These are phyloP conservation scores for Ictalurus furcatus DNA, from an alignment of 2,113 vertebrate genomes.

Conservation along the genomic window DNA sequence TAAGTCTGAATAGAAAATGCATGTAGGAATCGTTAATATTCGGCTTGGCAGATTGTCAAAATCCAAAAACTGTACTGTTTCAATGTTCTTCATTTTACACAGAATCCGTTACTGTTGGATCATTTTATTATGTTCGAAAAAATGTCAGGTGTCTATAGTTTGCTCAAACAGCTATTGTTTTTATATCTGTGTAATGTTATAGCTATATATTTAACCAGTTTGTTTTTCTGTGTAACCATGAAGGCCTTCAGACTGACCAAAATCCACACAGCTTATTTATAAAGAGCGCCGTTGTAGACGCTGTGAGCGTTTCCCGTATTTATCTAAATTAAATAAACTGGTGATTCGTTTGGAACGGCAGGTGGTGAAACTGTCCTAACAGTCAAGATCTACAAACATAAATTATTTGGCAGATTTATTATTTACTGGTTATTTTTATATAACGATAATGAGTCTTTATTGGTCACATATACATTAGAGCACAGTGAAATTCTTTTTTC, in stretches of 20 bases:
- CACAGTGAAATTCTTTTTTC: no score
- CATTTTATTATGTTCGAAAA: background rate
- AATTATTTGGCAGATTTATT: background rate
- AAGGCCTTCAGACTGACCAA: background rate
- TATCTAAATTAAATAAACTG: background rate
- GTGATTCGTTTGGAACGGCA: background rate
- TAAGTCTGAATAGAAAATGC: no score
- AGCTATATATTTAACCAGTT: background rate
- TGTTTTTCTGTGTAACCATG: background rate
- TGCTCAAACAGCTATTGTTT: background rate
- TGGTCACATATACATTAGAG: no score
- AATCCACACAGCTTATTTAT: no score
- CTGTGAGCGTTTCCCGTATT: background rate
- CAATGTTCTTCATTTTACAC: background rate
- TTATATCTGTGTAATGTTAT: background rate
- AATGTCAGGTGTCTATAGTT: background rate
- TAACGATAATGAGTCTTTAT: no score
- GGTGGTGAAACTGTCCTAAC: background rate
- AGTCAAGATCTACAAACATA: background rate
- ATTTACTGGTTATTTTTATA: no score
- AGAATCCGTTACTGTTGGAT: background rate
- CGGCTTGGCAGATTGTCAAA: background rate
- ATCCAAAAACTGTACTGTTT: background rate
- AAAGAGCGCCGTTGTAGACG: background rate
- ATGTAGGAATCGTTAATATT: no score